Percentiles rank a stretch among this genome's conserved stretches.
These are phyloP conservation scores for Metacarcinus magister DNA, from an alignment of 2,888 invertebrate genomes.

Conservation along the genomic window DNA sequence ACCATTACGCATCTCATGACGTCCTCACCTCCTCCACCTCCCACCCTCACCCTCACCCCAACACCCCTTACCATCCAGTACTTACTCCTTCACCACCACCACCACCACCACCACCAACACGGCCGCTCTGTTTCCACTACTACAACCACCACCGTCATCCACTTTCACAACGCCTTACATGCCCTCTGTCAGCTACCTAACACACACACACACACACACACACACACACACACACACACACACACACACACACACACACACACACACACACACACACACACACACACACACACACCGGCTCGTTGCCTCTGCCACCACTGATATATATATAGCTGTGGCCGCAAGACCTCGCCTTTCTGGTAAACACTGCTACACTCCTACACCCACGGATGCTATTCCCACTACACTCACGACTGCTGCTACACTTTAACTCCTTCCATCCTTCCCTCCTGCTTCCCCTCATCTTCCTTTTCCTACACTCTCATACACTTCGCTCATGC, in stretches of 20 bases:
- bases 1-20: neutral
- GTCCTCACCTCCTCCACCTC: neutral
- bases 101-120: neutral
- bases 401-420: neutral
- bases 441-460: neutral
- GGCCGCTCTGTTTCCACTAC: neutral
- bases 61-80: neutral
- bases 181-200: neutral
- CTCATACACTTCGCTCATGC: neutral
- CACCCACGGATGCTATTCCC: neutral
- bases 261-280: conserved; percentile 49
- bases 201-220: conserved; percentile 50
- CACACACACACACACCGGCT: conserved; percentile 45
- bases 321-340: neutral
- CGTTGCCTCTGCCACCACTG: conserved; percentile 15
- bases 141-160: neutral
- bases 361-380: conserved; percentile 21
- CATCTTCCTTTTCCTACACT: neutral
- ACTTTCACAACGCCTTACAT: neutral
- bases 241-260: conserved; percentile 52
- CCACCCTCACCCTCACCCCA: neutral
- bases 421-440: neutral
- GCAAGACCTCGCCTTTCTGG: conserved; percentile 33
- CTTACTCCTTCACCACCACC: neutral
- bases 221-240: conserved; percentile 45